These are phyloP conservation scores for Sylvia borin DNA, from an alignment of 2,797 vertebrate genomes.

Conservation along the genomic window DNA sequence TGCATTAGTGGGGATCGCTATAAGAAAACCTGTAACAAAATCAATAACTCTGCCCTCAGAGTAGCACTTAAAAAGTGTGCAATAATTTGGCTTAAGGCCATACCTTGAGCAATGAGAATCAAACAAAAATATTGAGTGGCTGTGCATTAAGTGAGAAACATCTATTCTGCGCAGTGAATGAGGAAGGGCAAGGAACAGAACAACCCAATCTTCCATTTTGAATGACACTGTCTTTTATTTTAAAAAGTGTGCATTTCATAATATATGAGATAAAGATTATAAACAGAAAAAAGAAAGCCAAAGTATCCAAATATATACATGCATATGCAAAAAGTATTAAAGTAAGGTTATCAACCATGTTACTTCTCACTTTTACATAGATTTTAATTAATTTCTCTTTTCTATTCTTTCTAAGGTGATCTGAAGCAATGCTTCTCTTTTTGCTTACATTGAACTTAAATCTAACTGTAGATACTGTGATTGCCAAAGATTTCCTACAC, in stretches of 20 bases:
- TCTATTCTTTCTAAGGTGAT: neutral
- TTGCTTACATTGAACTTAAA: neutral
- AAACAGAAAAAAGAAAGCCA: neutral
- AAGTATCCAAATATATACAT: neutral
- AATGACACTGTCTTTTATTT: neutral
- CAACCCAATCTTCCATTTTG: neutral
- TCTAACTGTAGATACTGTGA: neutral
- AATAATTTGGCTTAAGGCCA: conserved; percentile 11
- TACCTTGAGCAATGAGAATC: conserved; percentile 13
- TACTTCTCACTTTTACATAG: neutral
- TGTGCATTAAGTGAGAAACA: neutral
- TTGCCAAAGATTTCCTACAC: neutral
- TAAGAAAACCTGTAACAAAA: neutral
- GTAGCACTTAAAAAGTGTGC: neutral
- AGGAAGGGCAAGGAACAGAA: neutral
- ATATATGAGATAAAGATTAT: neutral
- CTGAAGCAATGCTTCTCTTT: neutral
- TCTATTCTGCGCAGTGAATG: neutral
- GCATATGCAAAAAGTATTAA: neutral
- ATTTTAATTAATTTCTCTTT: neutral
- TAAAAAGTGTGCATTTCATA: neutral
- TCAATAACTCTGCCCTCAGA: neutral
- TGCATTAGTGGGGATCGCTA: neutral
- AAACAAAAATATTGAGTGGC: neutral
- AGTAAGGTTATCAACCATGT: neutral